A percentile compares a stretch with the other conserved stretches of the same genome.
Evolutionary conservation across 2,888 invertebrate species (phyloP).

Genomic region (Tridacna gigas): DNA sequence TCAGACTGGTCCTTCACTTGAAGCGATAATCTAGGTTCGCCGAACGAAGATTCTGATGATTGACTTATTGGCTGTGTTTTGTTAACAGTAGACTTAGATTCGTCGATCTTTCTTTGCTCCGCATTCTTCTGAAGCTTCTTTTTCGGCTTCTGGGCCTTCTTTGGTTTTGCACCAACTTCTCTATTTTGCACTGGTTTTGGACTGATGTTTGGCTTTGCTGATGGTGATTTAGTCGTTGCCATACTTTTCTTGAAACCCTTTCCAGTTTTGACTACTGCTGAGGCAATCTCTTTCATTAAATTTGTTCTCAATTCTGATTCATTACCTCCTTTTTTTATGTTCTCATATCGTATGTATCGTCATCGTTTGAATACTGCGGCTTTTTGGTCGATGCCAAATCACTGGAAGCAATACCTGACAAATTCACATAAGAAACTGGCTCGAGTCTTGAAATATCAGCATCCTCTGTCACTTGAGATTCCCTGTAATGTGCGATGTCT

Average conservation of each 20-base stretch:
- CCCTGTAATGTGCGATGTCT: constrained; percentile 13
- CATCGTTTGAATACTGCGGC: neutral
- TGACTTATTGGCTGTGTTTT: neutral
- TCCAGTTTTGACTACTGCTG: neutral
- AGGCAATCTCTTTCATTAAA: neutral
- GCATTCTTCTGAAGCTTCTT: neutral
- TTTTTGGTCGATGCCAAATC: neutral
- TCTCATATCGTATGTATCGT: neutral
- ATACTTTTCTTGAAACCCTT: neutral
- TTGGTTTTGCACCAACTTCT: neutral
- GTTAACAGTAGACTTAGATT: neutral
- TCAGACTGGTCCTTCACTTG: neutral
- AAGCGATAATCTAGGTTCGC: neutral
- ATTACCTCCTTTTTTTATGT: no score
- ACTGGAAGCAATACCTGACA: neutral
- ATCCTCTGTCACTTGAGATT: neutral
- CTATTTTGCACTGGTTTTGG: neutral
- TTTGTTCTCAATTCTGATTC: neutral
- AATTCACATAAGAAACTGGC: neutral
- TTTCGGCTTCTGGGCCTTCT: neutral
- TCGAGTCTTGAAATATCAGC: neutral
- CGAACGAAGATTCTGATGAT: neutral
- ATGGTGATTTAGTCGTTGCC: neutral
- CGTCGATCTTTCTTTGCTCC: neutral
- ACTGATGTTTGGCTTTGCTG: neutral